Evolutionary conservation across 2,797 vertebrate genomes (phyloP), one percentile per base, ranked within the genome.

Genomic region (Crypturellus tataupa): DNA sequence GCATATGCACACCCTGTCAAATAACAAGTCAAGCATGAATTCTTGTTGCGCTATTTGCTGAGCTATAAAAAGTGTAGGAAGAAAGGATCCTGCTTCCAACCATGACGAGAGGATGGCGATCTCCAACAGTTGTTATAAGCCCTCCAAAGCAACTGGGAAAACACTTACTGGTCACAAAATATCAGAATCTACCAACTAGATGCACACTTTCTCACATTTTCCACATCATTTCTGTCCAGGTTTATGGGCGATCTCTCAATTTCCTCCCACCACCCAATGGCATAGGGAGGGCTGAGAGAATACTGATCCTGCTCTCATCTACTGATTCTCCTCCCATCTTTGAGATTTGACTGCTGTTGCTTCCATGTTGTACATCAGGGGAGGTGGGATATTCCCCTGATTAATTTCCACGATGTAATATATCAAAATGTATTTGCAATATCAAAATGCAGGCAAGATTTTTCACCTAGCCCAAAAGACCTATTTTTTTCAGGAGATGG

Each of bases 361-460:
- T 70, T 83, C 51, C 46, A 21, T 24, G 60, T 16, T 39, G 39
- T 65, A 42, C 44, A 60, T 8, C n/a, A 58, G 31, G 67, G 47
- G 19, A 94, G 29, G 9, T 4, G 16, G 42, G 21, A 55, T 77
- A 63, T 75, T 89, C 23, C 33, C 12, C 5, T 70, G 35, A 29
- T 3, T n/a, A 27, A 35, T 69, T 87, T 72, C 40, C 37, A 47
- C 15, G 6, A 6, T 17, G 29, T 46, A 67, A 69, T 80, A 68
- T 77, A 67, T 56, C 13, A 85, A 83, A 87, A 87, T 47, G 16
- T 8, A 56, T 49, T 78, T 68, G 11, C 23, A 56, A 35, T 88
- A 73, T 56, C 72, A 75, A 80, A 91, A 85, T 80, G 85, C 65
- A 46, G 85, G 53, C 25, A 80, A 62, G 39, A 35, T 42, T 49